phyloP scores from a whole-genome alignment of 2,113 vertebrate genomes.

The Mastomys natalensis region DNA sequence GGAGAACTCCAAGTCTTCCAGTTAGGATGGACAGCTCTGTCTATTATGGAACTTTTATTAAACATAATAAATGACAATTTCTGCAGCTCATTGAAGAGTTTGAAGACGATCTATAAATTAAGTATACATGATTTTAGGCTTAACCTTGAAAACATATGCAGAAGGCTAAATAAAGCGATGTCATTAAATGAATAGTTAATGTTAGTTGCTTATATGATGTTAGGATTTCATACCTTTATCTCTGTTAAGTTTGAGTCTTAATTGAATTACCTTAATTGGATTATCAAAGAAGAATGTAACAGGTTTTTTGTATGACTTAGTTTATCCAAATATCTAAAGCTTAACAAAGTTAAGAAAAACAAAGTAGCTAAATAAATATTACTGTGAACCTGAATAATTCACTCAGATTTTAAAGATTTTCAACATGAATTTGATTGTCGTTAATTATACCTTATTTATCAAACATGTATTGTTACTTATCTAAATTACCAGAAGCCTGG shows the following conservation, averaged over 20 bases:
- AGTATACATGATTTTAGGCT: not conserved
- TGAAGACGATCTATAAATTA: not conserved
- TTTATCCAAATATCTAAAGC: not conserved
- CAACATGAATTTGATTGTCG: too few species aligned
- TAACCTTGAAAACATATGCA: not conserved
- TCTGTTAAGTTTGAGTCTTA: not conserved
- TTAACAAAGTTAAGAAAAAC: not conserved
- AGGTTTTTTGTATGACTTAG: not conserved
- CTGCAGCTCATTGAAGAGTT: not conserved
- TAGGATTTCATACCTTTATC: not conserved
- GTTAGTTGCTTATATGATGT: not conserved
- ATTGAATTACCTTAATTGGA: not conserved
- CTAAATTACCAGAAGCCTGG: not conserved
- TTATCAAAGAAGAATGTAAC: not conserved
- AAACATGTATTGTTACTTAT: not conserved
- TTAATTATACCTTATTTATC: too few species aligned
- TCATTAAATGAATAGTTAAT: not conserved
- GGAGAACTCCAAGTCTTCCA: not conserved
- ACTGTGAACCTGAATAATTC: not conserved
- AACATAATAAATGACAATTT: not conserved
- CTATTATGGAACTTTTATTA: not conserved
- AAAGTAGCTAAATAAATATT: not conserved
- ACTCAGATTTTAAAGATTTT: too few species aligned
- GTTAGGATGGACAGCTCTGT: not conserved
- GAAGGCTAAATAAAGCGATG: not conserved